Evolutionary conservation across 2,888 invertebrate species (phyloP).

Genomic region (Limnephilus rhombicus): DNA sequence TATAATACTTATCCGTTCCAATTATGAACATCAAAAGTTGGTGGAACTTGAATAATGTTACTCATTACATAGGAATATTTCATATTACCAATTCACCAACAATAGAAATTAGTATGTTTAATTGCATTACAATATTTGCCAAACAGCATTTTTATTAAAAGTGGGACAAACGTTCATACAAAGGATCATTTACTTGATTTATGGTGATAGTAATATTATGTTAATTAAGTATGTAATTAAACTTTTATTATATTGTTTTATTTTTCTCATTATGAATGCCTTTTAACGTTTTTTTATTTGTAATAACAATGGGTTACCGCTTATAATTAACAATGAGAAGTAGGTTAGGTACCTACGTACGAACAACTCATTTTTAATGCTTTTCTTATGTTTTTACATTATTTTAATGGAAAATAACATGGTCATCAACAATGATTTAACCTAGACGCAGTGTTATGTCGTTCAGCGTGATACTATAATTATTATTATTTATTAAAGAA

Average conservation of each 20-base stretch:
- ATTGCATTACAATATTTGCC: too few species aligned
- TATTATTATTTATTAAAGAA: too few species aligned
- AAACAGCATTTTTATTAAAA: not conserved
- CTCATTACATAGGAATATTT: too few species aligned
- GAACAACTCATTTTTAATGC: not conserved
- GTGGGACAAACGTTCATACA: not conserved
- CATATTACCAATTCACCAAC: too few species aligned
- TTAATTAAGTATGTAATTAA: not conserved
- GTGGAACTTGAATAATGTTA: too few species aligned
- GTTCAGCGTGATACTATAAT: not conserved
- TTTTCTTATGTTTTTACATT: not conserved
- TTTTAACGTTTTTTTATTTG: not conserved
- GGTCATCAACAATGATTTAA: not conserved
- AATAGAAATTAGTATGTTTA: too few species aligned
- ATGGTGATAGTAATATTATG: not conserved
- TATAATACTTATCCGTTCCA: too few species aligned
- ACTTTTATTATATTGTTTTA: not conserved
- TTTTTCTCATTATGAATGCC: not conserved
- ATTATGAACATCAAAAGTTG: too few species aligned
- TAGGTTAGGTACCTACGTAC: not conserved
- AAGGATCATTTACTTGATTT: not conserved
- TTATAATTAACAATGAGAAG: not conserved
- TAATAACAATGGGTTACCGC: not conserved
- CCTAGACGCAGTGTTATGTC: not conserved
- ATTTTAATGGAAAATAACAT: not conserved